Base-by-base conservation (phyloP, 2,888 invertebrate species). In the Polydrusus cervinus region DNA sequence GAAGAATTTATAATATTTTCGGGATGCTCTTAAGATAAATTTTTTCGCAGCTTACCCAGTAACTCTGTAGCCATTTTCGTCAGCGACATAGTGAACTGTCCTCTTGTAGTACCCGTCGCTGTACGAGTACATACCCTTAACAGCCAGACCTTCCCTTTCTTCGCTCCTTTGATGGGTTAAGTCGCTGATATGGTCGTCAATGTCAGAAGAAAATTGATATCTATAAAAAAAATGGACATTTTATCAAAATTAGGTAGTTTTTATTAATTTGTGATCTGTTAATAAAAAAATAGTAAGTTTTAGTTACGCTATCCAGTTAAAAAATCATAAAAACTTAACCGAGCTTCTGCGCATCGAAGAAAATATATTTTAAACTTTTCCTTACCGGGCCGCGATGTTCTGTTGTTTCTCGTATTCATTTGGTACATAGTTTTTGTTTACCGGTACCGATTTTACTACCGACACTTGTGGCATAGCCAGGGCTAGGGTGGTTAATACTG, bases 11-110 rank as follows among this genome's bases (percentile, higher is more conserved):
- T n/a, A n/a, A n/a, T n/a, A n/a, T n/a, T n/a, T n/a, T n/a, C n/a
- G n/a, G n/a, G n/a, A n/a, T n/a, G n/a, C n/a, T n/a, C n/a, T n/a
- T n/a, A n/a, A n/a, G n/a, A 45, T 45, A n/a, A 45, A 3, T 0
- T 3, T n/a, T 45, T 45, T 45, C n/a, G 1, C 6, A 18, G 25
- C 49, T 71, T 83, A 89, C 89, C 89, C 88, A n/a, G 89, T 84
- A 14, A 92, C 88, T 80, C 91, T 86, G 84, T 90, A 92, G 71
- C 92, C 92, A 75, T 90, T 88, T 80, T 91, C 89, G 83, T 91
- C 92, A 80, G 92, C 91, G 69, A 87, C 88, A 81, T 92, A 92
- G 76, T 88, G 85, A 0, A 91, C 89, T 0, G 88, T 90, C 20
- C 90, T 88, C 80, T 85, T 86, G 79, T 88, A 89, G 80, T 85